Conservation (phyloP, 2,888 invertebrate genomes). For the Venusia cambrica region DNA sequence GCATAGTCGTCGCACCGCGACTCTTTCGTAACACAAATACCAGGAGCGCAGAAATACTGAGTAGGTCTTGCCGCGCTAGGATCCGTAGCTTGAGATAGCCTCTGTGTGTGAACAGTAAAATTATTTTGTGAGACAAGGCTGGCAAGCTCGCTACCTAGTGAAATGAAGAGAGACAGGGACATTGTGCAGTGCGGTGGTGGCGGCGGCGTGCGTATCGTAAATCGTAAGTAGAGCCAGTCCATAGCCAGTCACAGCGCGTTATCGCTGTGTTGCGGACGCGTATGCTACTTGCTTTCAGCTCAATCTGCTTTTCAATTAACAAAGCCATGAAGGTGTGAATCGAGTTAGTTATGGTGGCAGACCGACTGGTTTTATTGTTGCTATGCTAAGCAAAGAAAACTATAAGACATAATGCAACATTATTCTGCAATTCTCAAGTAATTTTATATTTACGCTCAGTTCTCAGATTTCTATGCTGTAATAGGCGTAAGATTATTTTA, state of each 20-base stretch:
- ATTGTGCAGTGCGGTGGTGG: conserved; percentile 21
- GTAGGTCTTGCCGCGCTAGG: conserved; percentile 36
- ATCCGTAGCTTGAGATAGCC: conserved; percentile 34
- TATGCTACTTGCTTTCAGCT: conserved; percentile 6
- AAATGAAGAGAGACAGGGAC: conserved; percentile 35
- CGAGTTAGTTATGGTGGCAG: conserved; percentile 36
- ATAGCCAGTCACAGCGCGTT: conserved; percentile 27
- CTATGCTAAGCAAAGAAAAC: conserved; percentile 27
- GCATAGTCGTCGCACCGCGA: conserved; percentile 54
- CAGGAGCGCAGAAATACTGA: conserved; percentile 62
- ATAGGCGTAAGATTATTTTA: conserved; percentile 16
- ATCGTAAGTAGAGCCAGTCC: conserved; percentile 28
- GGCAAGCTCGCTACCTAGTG: conserved; percentile 53
- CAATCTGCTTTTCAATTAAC: conserved; percentile 21
- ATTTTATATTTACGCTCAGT: conserved; percentile 3
- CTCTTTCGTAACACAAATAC: conserved; percentile 76
- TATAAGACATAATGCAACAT: background rate
- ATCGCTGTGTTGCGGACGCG: conserved; percentile 30
- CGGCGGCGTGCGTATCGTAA: too few relatives aligned
- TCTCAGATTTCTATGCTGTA: conserved; percentile 23
- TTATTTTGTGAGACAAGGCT: conserved; percentile 70
- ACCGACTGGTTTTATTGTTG: conserved; percentile 17
- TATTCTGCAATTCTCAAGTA: conserved; percentile 2
- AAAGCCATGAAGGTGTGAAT: conserved; percentile 34
- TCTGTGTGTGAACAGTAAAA: conserved; percentile 60